A percentile compares a stretch with the other conserved stretches of the same genome.
Conservation (phyloP, 1,140 invertebrate genomes). For the Chrysopa pallens region DNA sequence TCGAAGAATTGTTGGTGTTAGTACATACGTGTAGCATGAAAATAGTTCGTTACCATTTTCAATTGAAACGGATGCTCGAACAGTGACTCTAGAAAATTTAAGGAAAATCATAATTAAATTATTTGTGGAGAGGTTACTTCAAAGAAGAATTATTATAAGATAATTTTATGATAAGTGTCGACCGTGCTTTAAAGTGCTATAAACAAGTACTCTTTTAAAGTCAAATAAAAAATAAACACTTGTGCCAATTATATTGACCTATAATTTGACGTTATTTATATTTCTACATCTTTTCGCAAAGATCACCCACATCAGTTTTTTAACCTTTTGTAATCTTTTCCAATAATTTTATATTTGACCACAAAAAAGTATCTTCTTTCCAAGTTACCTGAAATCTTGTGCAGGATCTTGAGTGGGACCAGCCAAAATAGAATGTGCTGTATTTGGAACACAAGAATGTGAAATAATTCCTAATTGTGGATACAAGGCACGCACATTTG, state of each 20-base stretch:
- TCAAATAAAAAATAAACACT: too few relatives aligned
- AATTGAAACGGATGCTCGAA: conserved; percentile 48
- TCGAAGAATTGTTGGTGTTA: conserved; percentile 54
- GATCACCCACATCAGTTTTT: too few relatives aligned
- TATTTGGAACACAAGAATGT: conserved; percentile 69
- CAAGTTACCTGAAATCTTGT: conserved; percentile 20
- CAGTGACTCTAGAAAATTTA: conserved; percentile 31
- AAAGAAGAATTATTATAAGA: too few relatives aligned
- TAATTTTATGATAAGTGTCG: too few relatives aligned
- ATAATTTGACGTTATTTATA: too few relatives aligned
- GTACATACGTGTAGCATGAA: conserved; percentile 55
- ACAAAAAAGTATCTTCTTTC: too few relatives aligned
- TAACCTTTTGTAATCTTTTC: too few relatives aligned
- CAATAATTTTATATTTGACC: too few relatives aligned
- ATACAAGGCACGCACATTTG: conserved; percentile 50
- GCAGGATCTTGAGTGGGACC: conserved; percentile 31
- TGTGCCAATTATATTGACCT: too few relatives aligned
- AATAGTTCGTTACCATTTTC: conserved; percentile 40
- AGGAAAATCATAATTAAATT: background rate
- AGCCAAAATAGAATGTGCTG: conserved; percentile 47
- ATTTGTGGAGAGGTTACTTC: background rate
- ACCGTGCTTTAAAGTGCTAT: too few relatives aligned
- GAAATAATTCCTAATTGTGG: conserved; percentile 53
- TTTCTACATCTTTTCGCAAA: too few relatives aligned
- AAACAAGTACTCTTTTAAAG: too few relatives aligned